These are phyloP conservation scores for Mustela nigripes DNA, from an alignment of 2,113 vertebrate species.

Conservation along the genomic window DNA sequence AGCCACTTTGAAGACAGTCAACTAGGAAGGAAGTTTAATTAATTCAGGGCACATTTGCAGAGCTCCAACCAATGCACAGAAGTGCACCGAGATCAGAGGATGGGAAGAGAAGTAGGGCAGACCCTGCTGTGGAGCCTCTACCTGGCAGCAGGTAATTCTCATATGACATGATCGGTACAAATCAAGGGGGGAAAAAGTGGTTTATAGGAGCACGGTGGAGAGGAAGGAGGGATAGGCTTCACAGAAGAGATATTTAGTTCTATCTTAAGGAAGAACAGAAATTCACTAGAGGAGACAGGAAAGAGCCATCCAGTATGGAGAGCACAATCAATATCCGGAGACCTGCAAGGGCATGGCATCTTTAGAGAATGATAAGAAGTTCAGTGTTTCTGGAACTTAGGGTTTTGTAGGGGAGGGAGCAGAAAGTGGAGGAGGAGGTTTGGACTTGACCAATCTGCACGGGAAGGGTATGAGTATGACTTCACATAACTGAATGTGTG, in stretches of 20 bases:
- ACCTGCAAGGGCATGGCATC: not conserved
- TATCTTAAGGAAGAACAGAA: not conserved
- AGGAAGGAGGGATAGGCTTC: not conserved
- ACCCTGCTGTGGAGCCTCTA: not conserved
- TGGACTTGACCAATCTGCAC: not conserved
- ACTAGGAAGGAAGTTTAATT: constrained; percentile 9
- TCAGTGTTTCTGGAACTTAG: not conserved
- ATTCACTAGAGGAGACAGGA: not conserved
- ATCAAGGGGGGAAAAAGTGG: not conserved
- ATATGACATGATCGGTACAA: not conserved
- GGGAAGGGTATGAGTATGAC: not conserved
- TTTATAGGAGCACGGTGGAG: not conserved
- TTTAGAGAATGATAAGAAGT: not conserved
- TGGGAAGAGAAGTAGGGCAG: not conserved
- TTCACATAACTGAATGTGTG: not conserved
- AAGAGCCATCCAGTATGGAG: not conserved
- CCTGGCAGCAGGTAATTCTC: not conserved
- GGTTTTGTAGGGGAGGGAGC: not conserved
- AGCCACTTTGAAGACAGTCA: not conserved
- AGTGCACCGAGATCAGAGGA: not conserved
- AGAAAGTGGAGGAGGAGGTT: not conserved
- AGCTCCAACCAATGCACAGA: not conserved
- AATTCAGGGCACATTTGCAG: not conserved
- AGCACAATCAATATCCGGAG: not conserved
- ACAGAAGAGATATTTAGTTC: not conserved